Conservation (phyloP, 1,140 invertebrate species). For the Palaemon carinicauda region DNA sequence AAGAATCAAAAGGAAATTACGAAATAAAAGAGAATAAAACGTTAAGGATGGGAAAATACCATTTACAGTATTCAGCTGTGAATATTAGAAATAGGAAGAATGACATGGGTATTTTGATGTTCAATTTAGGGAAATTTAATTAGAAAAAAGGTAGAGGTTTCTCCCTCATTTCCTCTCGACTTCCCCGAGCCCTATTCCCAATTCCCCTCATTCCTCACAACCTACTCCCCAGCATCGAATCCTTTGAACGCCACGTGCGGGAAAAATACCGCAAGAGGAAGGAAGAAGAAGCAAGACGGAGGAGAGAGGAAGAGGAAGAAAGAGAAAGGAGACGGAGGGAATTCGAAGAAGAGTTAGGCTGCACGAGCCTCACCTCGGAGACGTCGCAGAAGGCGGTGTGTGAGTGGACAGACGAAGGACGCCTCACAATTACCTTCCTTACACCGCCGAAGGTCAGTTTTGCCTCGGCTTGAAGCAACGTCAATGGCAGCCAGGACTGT, state of each 20-base stretch:
- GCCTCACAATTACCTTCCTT: slow-evolving; percentile 36
- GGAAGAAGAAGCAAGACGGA: slow-evolving; percentile 12
- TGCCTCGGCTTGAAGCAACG: too few species aligned
- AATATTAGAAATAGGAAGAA: too few species aligned
- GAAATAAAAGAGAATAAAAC: too few species aligned
- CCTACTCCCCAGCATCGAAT: neutral
- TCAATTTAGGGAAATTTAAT: too few species aligned
- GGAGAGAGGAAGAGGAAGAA: slow-evolving; percentile 22
- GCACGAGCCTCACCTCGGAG: neutral
- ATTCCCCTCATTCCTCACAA: neutral
- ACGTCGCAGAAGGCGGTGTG: neutral
- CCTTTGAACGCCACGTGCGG: neutral
- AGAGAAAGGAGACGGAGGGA: neutral
- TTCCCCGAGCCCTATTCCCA: neutral
- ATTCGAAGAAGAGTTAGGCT: neutral
- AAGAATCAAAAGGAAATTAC: too few species aligned
- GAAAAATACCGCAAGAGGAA: slow-evolving; percentile 16
- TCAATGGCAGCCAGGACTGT: neutral
- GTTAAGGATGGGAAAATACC: too few species aligned
- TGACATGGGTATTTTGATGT: too few species aligned
- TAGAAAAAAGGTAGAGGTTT: neutral
- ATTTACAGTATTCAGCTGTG: too few species aligned
- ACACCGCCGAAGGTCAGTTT: neutral
- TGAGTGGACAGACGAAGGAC: slow-evolving; percentile 9
- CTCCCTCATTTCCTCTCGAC: neutral